Evolutionary conservation across 2,888 invertebrate species (phyloP).

Genomic region (Drymonia ruficornis): DNA sequence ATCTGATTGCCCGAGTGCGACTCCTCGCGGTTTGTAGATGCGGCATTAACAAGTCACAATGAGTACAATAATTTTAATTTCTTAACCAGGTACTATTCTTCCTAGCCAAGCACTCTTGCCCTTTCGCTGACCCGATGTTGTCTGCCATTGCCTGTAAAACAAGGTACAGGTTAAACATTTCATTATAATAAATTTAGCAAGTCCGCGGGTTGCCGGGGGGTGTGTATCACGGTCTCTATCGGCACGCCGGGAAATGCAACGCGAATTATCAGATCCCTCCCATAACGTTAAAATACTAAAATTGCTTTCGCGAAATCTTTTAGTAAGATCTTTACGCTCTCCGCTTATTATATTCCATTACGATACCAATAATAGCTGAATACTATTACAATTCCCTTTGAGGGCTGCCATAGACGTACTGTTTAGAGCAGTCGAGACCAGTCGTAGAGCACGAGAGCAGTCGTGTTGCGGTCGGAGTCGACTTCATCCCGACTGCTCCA

Average conservation of each 20-base stretch:
- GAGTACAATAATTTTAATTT: too few species aligned
- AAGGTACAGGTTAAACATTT: neutral
- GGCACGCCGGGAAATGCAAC: constrained; percentile 70
- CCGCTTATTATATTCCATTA: constrained; percentile 81
- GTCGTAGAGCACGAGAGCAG: too few species aligned
- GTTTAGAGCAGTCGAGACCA: too few species aligned
- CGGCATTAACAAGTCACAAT: too few species aligned
- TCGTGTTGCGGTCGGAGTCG: too few species aligned
- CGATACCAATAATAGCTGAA: constrained; percentile 76
- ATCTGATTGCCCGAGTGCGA: too few species aligned
- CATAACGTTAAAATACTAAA: constrained; percentile 81
- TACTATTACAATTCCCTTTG: constrained; percentile 66
- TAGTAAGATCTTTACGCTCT: constrained; percentile 80
- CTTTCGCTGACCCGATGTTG: neutral
- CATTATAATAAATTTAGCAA: constrained; percentile 6
- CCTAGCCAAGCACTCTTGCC: neutral
- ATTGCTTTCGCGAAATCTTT: constrained; percentile 80
- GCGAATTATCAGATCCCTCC: constrained; percentile 78
- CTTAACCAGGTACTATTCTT: neutral
- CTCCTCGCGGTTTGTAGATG: too few species aligned
- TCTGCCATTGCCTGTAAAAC: neutral
- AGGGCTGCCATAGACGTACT: too few species aligned
- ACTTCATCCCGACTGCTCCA: too few species aligned
- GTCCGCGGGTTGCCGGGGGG: constrained; percentile 44
- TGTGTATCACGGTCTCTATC: constrained; percentile 68